Conservation (phyloP, 2,888 invertebrate species). For the Neoscelio sp. region DNA sequence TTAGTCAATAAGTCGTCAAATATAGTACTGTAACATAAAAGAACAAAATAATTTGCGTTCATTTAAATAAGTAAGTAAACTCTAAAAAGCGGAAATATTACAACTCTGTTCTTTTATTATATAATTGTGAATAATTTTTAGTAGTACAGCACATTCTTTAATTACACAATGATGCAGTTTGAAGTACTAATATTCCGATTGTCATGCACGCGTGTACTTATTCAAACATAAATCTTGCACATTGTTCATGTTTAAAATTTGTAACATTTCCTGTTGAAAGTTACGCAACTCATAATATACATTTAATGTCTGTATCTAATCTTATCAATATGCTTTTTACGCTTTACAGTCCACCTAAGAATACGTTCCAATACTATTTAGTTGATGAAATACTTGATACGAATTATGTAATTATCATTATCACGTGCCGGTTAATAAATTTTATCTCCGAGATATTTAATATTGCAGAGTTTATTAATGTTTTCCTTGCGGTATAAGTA, state of each 20-base stretch:
- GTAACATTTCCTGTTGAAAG: slow-evolving; percentile 27
- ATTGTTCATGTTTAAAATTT: slow-evolving; percentile 26
- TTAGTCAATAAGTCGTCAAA: too few relatives aligned
- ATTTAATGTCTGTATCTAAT: slow-evolving; percentile 32
- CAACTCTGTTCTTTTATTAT: too few relatives aligned
- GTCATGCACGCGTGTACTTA: too few relatives aligned
- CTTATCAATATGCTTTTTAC: slow-evolving; percentile 27
- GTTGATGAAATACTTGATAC: slow-evolving; percentile 35
- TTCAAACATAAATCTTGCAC: slow-evolving; percentile 18
- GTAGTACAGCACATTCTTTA: too few relatives aligned
- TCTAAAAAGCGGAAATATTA: too few relatives aligned
- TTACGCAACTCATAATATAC: slow-evolving; percentile 27
- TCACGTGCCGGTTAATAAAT: slow-evolving; percentile 21
- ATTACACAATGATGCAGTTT: too few relatives aligned
- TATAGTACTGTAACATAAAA: too few relatives aligned
- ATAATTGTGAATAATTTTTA: too few relatives aligned
- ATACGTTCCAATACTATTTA: slow-evolving; percentile 20
- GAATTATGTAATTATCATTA: slow-evolving; percentile 43
- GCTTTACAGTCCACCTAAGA: slow-evolving; percentile 7
- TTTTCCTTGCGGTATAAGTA: slow-evolving; percentile 7
- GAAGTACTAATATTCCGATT: too few relatives aligned
- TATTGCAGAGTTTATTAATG: slow-evolving; percentile 1
- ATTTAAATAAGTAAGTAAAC: too few relatives aligned
- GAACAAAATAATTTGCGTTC: too few relatives aligned
- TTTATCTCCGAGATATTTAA: neutral